A percentile compares a stretch with the other conserved stretches of the same genome.
Conservation (phyloP, 2,113 vertebrate genomes). For the Pristiophorus japonicus region DNA sequence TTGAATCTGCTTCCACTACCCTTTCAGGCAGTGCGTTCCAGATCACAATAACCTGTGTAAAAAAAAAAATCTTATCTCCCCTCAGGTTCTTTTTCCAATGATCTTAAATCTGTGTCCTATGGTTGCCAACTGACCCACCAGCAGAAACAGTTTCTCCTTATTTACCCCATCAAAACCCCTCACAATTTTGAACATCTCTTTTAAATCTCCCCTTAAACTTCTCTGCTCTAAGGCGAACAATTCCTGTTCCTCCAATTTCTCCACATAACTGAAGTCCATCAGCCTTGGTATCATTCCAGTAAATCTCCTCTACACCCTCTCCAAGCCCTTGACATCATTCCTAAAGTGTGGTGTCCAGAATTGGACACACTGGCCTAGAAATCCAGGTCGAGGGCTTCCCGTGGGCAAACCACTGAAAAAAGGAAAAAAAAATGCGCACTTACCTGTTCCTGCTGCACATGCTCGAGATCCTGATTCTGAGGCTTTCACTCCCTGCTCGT, state of each 20-base stretch:
- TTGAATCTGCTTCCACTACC: background rate
- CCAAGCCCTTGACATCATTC: background rate
- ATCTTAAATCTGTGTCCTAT: background rate
- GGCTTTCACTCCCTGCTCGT: too few relatives aligned
- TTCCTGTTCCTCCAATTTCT: background rate
- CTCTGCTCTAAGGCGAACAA: background rate
- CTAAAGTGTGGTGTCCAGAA: background rate
- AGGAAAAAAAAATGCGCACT: too few relatives aligned
- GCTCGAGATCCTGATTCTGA: too few relatives aligned
- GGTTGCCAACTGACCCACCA: background rate
- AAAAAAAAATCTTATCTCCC: background rate
- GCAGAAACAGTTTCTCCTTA: background rate
- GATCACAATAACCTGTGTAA: background rate
- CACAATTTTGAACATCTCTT: background rate
- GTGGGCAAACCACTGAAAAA: too few relatives aligned
- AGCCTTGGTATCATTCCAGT: background rate
- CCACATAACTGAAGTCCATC: background rate
- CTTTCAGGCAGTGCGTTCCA: background rate
- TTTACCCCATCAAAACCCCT: background rate
- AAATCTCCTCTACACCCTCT: background rate
- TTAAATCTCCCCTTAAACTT: background rate
- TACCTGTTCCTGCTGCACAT: too few relatives aligned
- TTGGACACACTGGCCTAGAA: too few relatives aligned
- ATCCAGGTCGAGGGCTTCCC: too few relatives aligned
- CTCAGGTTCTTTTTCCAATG: background rate